phyloP scores from a whole-genome alignment of 2,113 vertebrate species.

The Kryptolebias marmoratus region DNA sequence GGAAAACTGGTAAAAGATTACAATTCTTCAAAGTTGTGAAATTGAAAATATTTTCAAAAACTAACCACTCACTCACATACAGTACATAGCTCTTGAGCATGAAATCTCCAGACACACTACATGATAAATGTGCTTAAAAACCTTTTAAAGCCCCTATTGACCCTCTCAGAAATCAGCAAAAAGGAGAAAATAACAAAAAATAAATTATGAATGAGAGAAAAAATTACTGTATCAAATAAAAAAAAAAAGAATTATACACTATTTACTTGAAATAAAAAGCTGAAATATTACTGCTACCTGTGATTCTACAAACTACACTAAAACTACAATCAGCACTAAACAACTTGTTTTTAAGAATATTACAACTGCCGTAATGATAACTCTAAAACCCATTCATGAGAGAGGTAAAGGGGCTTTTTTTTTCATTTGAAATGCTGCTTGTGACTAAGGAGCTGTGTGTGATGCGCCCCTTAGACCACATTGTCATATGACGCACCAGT shows the following conservation, averaged over 20 bases:
- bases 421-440: slow-evolving; percentile 75
- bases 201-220: slow-evolving; percentile 64
- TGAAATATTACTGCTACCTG: slow-evolving; percentile 64
- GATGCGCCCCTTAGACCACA: slow-evolving; percentile 60
- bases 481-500: slow-evolving; percentile 80
- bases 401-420: slow-evolving; percentile 79
- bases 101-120: slow-evolving; percentile 71
- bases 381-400: slow-evolving; percentile 72
- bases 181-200: slow-evolving; percentile 25
- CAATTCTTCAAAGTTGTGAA: slow-evolving; percentile 53
- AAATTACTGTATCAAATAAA: slow-evolving; percentile 58
- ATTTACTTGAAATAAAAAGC: slow-evolving; percentile 42
- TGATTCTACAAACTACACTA: slow-evolving; percentile 66
- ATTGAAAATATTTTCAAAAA: slow-evolving; percentile 62
- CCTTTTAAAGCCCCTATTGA: slow-evolving; percentile 73
- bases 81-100: slow-evolving; percentile 70
- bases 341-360: slow-evolving; percentile 61
- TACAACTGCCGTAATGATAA: slow-evolving; percentile 72
- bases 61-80: slow-evolving; percentile 64
- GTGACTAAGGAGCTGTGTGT: slow-evolving; percentile 67
- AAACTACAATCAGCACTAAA: slow-evolving; percentile 65
- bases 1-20: slow-evolving; percentile 58
- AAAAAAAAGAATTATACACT: slow-evolving; percentile 55
- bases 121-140: slow-evolving; percentile 81
- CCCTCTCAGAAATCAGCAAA: slow-evolving; percentile 63